Percentiles rank a stretch among this genome's conserved stretches.
phyloP scores from a whole-genome alignment of 2,888 invertebrate genomes.

The Digitonthophagus gazella region DNA sequence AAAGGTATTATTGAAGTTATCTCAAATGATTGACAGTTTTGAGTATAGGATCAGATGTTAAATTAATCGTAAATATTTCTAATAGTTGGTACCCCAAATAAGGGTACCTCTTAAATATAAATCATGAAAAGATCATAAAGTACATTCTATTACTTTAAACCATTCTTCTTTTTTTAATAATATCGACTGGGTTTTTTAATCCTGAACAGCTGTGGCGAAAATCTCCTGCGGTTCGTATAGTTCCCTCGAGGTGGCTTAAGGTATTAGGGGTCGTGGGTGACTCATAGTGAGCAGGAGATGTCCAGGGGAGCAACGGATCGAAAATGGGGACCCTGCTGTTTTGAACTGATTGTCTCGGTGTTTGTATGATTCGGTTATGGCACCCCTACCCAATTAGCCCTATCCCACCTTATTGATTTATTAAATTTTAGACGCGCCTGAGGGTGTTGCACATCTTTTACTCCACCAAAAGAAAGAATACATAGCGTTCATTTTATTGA shows the following conservation, averaged over 20 bases:
- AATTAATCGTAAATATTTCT: slow-evolving; percentile 1
- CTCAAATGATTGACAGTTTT: slow-evolving; percentile 25
- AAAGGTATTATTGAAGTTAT: no score
- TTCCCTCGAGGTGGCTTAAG: slow-evolving; percentile 39
- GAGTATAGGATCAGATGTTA: neutral
- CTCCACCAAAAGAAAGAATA: no score
- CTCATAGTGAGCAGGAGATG: slow-evolving; percentile 32
- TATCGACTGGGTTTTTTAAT: slow-evolving; percentile 30
- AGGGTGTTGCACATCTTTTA: neutral
- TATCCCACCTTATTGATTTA: slow-evolving; percentile 36
- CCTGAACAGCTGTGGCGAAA: slow-evolving; percentile 34
- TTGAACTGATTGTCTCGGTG: slow-evolving; percentile 41
- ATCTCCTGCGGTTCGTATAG: slow-evolving; percentile 37
- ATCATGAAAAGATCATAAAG: neutral
- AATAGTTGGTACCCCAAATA: no score
- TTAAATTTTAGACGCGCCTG: slow-evolving; percentile 25
- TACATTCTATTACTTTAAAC: neutral
- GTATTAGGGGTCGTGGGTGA: slow-evolving; percentile 37
- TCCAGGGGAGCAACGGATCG: slow-evolving; percentile 31
- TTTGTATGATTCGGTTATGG: slow-evolving; percentile 39
- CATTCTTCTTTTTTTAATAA: slow-evolving; percentile 13
- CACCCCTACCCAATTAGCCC: slow-evolving; percentile 34
- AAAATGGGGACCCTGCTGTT: slow-evolving; percentile 36
- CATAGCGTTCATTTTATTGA: no score
- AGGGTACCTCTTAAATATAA: neutral